phyloP scores from a whole-genome alignment of 2,113 vertebrate genomes.

The Etheostoma spectabile region DNA sequence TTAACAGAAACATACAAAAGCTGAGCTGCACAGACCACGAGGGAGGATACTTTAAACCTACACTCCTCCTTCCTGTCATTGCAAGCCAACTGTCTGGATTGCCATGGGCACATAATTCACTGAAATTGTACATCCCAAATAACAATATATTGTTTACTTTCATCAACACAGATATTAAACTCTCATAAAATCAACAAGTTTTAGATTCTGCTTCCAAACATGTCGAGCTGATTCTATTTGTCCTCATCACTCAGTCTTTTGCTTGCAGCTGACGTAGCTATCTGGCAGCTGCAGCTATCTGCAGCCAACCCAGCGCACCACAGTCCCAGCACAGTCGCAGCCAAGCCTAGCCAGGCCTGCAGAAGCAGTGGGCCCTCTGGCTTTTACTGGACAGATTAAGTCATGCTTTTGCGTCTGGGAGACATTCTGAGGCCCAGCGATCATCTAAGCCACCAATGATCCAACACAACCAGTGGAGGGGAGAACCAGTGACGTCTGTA shows the following conservation, averaged over 20 bases:
- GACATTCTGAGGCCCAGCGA: conserved; percentile 26
- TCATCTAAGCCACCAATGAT: conserved; percentile 47
- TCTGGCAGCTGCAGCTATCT: conserved; percentile 50
- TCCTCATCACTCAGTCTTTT: conserved; percentile 34
- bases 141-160: conserved; percentile 5
- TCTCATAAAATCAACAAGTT: conserved; percentile 19
- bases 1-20: conserved; percentile 33
- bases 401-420: conserved; percentile 59
- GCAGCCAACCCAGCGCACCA: conserved; percentile 21
- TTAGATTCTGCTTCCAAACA: conserved; percentile 5
- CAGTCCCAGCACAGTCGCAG: conserved; percentile 13
- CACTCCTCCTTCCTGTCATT: conserved; percentile 6
- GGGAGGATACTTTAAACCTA: not conserved
- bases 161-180: conserved; percentile 7
- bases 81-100: conserved; percentile 11
- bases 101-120: not conserved
- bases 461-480: conserved; percentile 28
- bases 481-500: conserved; percentile 33
- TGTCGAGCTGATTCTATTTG: conserved; percentile 38
- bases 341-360: conserved; percentile 34
- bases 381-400: conserved; percentile 60
- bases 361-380: conserved; percentile 48
- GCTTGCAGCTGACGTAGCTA: conserved; percentile 26
- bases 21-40: conserved; percentile 25
- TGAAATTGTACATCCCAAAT: conserved; percentile 16